Base-by-base conservation (phyloP, 2,113 vertebrate genomes). In the Ophthalmolycus amberensis region DNA sequence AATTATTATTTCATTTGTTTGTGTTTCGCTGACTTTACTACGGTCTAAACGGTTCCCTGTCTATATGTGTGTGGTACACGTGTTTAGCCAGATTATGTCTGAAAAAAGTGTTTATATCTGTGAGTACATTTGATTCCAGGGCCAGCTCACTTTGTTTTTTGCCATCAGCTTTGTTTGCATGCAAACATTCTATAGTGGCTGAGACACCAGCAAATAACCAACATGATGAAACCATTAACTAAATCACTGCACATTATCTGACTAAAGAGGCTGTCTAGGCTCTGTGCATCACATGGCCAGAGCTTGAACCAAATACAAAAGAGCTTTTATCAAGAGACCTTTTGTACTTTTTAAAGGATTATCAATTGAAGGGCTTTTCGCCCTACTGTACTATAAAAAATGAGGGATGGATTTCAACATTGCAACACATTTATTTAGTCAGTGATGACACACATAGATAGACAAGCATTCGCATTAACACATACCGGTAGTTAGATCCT, bases 251-350 rank as follows among this genome's bases (percentile, higher is more conserved):
- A 44, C 58, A 8, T 20, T 56, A 25, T 85, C 82, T 70, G 58
- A 85, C 54, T 77, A 72, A 69, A 82, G 74, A 79, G 76, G 54
- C 70, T 22, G 75, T 63, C 38, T 54, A 76, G 75, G 87, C 79
- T 83, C 29, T 42, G 9, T 40, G 74, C 64, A 29, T 84, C 86
- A 84, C 67, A 79, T 77, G 72, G 42, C 54, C 70, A 37, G 5
- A 37, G 22, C 56, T 50, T 90, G 90, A 91, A 90, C 92, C 83
- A 88, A 77, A 90, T 89, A 83, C 88, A 85, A 81, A 85, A 70
- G 71, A 62, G 91, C 76, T 90, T 91, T 91, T 77, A 65, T 88
- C 74, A 71, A 67, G 70, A 87, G 82, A 85, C 34, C 6, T 29
- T 29, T 29, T 29, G 80, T 85, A 59, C 37, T 82, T 88, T 84